These are phyloP conservation scores for Camponotus vicinus DNA, from an alignment of 1,140 invertebrate species.

Conservation along the genomic window DNA sequence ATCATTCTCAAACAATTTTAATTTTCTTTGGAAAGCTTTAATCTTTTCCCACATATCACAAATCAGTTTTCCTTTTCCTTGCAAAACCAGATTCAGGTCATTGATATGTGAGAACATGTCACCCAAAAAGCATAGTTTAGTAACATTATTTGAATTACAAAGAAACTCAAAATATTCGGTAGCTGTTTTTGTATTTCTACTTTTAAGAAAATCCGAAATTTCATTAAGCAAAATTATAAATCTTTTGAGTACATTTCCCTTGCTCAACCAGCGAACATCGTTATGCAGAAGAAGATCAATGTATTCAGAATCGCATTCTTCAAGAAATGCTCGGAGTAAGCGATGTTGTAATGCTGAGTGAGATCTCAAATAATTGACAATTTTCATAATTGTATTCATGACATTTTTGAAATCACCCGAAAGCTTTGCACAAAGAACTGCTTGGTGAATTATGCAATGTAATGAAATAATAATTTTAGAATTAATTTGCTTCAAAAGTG, in stretches of 20 bases:
- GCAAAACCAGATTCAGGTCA: slow-evolving; percentile 14
- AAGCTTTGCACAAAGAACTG: slow-evolving; percentile 30
- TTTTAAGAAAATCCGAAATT: slow-evolving; percentile 14
- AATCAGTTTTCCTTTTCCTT: slow-evolving; percentile 36
- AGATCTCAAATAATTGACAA: slow-evolving; percentile 32
- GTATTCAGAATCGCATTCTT: slow-evolving; percentile 25
- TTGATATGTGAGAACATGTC: slow-evolving; percentile 22
- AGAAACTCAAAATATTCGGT: slow-evolving; percentile 32
- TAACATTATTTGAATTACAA: slow-evolving; percentile 5
- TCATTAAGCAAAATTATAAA: neutral
- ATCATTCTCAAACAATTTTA: slow-evolving; percentile 30
- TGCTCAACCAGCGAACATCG: slow-evolving; percentile 23
- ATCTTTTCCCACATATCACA: slow-evolving; percentile 25
- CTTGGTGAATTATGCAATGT: slow-evolving; percentile 30
- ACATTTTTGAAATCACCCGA: slow-evolving; percentile 18
- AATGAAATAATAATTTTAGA: slow-evolving; percentile 31
- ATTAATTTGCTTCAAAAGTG: slow-evolving; percentile 35
- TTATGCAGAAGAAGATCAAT: slow-evolving; percentile 14
- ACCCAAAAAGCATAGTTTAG: slow-evolving; percentile 21
- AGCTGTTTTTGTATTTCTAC: slow-evolving; percentile 16
- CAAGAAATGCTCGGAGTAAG: slow-evolving; percentile 17
- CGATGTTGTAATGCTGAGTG: slow-evolving; percentile 31
- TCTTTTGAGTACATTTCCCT: slow-evolving; percentile 30
- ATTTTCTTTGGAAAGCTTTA: slow-evolving; percentile 25
- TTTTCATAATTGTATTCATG: slow-evolving; percentile 33